These are phyloP conservation scores for Pseudomyrmex sp. DNA, from an alignment of 1,140 invertebrate species.

Conservation along the genomic window DNA sequence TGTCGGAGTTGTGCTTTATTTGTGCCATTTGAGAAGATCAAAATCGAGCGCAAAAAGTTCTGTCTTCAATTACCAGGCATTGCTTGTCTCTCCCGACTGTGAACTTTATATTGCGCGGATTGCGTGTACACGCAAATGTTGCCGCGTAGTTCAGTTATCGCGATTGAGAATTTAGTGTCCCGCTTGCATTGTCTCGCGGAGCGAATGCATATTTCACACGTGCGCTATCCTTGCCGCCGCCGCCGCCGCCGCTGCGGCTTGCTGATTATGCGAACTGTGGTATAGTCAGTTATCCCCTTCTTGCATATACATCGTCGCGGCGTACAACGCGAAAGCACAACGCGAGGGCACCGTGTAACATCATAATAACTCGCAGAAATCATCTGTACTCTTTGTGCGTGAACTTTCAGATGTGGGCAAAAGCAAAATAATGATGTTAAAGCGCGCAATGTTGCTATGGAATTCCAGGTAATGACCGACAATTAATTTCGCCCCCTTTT, in stretches of 20 bases:
- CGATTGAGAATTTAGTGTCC: conserved; percentile 76
- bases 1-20: conserved; percentile 31
- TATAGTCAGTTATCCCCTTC: conserved; percentile 61
- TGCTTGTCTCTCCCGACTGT: conserved; percentile 29
- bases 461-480: conserved; percentile 52
- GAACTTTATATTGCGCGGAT: conserved; percentile 66
- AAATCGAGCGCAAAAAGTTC: conserved; percentile 36
- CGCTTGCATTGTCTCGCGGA: conserved; percentile 77
- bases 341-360: conserved; percentile 52
- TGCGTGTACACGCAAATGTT: conserved; percentile 56
- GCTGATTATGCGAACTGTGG: conserved; percentile 69
- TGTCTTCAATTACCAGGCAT: conserved; percentile 61
- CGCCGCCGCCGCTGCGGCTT: conserved; percentile 44
- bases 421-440: conserved; percentile 57
- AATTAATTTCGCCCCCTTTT: conserved; percentile 61
- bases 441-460: conserved; percentile 56
- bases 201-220: conserved; percentile 80
- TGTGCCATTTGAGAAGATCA: neutral
- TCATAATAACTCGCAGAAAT: conserved; percentile 75
- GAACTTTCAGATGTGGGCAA: conserved; percentile 46
- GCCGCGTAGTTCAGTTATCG: conserved; percentile 72
- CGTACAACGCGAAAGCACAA: conserved; percentile 24
- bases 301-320: conserved; percentile 47
- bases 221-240: conserved; percentile 67
- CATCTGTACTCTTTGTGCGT: conserved; percentile 61